Evolutionary conservation across 1,140 invertebrate genomes (phyloP).

Genomic region (Drosophila bifasciata): DNA sequence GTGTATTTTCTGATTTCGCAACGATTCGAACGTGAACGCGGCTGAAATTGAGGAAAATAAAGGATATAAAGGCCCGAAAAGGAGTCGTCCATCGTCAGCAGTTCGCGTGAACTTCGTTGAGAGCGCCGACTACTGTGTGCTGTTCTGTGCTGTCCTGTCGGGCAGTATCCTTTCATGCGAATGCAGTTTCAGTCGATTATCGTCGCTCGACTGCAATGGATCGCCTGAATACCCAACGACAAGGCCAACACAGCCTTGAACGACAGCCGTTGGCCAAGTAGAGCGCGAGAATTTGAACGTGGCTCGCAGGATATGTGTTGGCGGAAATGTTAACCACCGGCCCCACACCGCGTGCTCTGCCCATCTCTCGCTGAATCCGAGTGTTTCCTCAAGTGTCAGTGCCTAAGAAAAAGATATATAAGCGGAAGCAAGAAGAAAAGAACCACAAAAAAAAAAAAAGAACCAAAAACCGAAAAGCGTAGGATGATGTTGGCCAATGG

Average conservation of each 20-base stretch:
- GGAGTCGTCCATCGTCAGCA: neutral
- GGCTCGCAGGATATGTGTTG: conserved; percentile 43
- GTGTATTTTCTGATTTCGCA: conserved; percentile 72
- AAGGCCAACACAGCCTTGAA: conserved; percentile 3
- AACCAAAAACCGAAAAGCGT: conserved; percentile 26
- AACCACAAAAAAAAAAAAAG: conserved; percentile 30
- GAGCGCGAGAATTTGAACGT: conserved; percentile 33
- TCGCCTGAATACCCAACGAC: conserved; percentile 37
- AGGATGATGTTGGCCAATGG: conserved; percentile 49
- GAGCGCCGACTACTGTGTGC: conserved; percentile 10
- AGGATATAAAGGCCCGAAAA: conserved; percentile 25
- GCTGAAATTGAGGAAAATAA: conserved; percentile 17
- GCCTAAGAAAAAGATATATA: conserved; percentile 27
- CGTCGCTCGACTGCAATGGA: conserved; percentile 60
- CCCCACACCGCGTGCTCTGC: conserved; percentile 3
- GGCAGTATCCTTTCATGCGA: conserved; percentile 22
- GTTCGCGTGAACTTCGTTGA: conserved; percentile 32
- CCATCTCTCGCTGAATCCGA: conserved; percentile 4
- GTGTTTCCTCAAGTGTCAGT: conserved; percentile 42
- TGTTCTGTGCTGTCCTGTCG: conserved; percentile 29
- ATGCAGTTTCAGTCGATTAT: conserved; percentile 57
- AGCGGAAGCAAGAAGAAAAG: conserved; percentile 9
- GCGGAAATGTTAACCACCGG: conserved; percentile 38
- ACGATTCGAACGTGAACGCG: conserved; percentile 72
- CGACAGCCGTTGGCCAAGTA: conserved; percentile 13